Base-by-base conservation (phyloP, 37 sponge, comb jelly and placozoan genomes). In the Bolinopsis microptera region DNA sequence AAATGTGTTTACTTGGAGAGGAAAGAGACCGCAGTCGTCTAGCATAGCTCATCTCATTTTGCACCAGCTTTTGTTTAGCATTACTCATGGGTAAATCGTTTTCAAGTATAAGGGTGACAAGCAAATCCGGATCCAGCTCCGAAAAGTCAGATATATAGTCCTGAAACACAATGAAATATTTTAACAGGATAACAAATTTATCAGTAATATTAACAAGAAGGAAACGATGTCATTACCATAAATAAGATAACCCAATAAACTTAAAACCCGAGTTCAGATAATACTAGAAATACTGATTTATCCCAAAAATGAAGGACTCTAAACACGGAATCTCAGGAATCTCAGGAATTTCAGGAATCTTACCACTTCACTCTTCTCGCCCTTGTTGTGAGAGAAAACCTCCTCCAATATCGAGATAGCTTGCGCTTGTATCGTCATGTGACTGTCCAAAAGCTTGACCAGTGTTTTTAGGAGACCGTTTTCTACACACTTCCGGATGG, bases 321-420 rank as follows among this genome's bases (percentile, higher is more conserved):
- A n/a, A n/a, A n/a, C n/a, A n/a, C n/a, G n/a, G n/a, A n/a, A n/a
- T n/a, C n/a, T n/a, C n/a, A n/a, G n/a, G n/a, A n/a, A n/a, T n/a
- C n/a, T n/a, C n/a, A n/a, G n/a, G n/a, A n/a, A n/a, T n/a, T n/a
- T n/a, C n/a, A n/a, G n/a, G n/a, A n/a, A 18, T 48, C 74, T 26
- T 26, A 70, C 74, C 74, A 70, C 28, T 70, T 70, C 74, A 22
- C 2, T 22, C 74, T 22, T 70, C 74, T 70, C 74, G 35, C 38
- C 82, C 82, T 34, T 80, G 82, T 37, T 35, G 37, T 80, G 38
- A 80, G 82, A 70, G 26, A 80, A 80, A 0, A 80, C 22, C 9
- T 80, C 38, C 38, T 80, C 82, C 82, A 80, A 80, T 16, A 35
- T 35, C 24, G 37, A 34, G 35, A 80, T 80, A 35, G 82, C 82